Evolutionary conservation across 2,113 vertebrate species (phyloP).

Genomic region (Eptesicus fuscus): DNA sequence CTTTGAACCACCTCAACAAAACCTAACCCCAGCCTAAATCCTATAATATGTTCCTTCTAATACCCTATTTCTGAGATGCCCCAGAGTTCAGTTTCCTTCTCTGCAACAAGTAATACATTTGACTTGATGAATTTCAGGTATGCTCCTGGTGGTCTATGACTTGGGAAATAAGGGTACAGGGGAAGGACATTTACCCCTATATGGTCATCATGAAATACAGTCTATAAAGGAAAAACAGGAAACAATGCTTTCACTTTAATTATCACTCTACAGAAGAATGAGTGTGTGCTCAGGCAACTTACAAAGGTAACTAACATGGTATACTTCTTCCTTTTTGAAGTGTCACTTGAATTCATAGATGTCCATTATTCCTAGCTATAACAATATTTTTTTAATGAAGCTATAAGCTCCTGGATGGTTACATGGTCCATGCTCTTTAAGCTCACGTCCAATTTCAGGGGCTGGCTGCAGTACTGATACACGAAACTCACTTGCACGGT

Average conservation of each 20-base stretch:
- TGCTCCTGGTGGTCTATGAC: neutral
- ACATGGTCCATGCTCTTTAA: conserved; percentile 91
- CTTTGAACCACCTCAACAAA: neutral
- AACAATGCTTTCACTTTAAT: neutral
- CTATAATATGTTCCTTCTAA: neutral
- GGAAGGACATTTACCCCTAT: neutral
- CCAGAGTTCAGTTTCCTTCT: neutral
- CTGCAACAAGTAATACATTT: neutral
- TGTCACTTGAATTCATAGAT: neutral
- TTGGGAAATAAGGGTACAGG: neutral
- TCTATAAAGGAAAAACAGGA: neutral
- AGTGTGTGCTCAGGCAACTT: neutral
- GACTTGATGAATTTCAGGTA: neutral
- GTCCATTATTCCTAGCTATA: neutral
- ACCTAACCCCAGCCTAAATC: neutral
- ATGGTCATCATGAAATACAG: neutral
- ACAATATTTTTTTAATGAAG: neutral
- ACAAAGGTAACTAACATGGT: neutral
- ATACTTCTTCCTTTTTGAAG: neutral
- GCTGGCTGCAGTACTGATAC: conserved; percentile 91
- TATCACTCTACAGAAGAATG: neutral
- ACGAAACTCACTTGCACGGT: conserved; percentile 93
- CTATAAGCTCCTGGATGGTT: conserved; percentile 89
- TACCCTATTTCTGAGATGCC: neutral
- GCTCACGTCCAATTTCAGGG: conserved; percentile 90